Percentiles rank a stretch among this genome's conserved stretches.
These are phyloP conservation scores for Aphodius granarius DNA, from an alignment of 2,888 invertebrate species.

Conservation along the genomic window DNA sequence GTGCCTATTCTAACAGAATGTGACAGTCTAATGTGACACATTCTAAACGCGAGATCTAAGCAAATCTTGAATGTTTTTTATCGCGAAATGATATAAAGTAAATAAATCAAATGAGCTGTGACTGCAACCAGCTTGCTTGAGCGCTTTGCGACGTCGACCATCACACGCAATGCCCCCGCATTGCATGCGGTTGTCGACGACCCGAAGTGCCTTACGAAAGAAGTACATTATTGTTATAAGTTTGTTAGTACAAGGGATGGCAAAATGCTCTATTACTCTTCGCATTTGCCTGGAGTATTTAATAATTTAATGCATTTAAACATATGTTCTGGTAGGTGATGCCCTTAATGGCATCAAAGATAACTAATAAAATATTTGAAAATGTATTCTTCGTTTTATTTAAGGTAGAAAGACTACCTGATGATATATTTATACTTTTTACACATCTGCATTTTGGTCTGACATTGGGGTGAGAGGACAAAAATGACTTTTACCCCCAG, in stretches of 20 bases:
- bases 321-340: slow-evolving; percentile 42
- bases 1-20: slow-evolving; percentile 51
- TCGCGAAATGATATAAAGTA: slow-evolving; percentile 1
- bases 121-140: slow-evolving; percentile 46
- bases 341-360: background rate
- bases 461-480: too few species aligned
- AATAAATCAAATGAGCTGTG: slow-evolving; percentile 48
- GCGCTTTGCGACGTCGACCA: background rate
- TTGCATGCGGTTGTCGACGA: background rate
- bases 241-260: slow-evolving; percentile 43
- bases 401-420: too few species aligned
- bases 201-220: slow-evolving; percentile 18
- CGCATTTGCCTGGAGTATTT: slow-evolving; percentile 41
- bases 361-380: background rate
- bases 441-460: too few species aligned
- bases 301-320: slow-evolving; percentile 49
- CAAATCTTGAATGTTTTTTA: slow-evolving; percentile 31
- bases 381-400: background rate
- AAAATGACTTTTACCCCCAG: too few species aligned
- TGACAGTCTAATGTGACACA: slow-evolving; percentile 33
- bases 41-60: background rate
- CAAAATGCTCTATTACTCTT: slow-evolving; percentile 49
- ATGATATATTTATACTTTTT: too few species aligned
- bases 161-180: too few species aligned
- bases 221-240: slow-evolving; percentile 15